Conservation (phyloP, 2,888 invertebrate genomes). For the Philhelius pedissequus region DNA sequence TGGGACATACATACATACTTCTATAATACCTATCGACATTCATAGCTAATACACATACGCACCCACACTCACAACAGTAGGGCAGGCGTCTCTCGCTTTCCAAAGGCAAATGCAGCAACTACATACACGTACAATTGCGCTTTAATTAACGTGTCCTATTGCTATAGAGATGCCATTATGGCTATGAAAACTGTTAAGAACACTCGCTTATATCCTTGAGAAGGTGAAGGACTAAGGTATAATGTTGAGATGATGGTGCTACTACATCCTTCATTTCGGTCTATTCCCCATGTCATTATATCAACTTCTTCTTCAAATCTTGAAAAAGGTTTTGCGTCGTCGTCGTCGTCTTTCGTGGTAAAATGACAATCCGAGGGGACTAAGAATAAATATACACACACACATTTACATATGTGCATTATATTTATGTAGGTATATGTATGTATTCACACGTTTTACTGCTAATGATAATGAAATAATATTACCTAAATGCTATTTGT, state of each 20-base stretch:
- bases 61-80: neutral
- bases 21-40: too few relatives aligned
- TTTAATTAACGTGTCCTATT: conserved; percentile 66
- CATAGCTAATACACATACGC: neutral
- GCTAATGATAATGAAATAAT: neutral
- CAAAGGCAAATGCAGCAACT: conserved; percentile 57
- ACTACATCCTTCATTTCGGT: neutral
- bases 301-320: conserved; percentile 2
- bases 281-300: conserved; percentile 5
- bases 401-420: neutral
- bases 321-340: neutral
- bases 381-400: neutral
- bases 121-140: conserved; percentile 45
- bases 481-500: neutral
- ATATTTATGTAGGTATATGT: neutral
- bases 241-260: conserved; percentile 13
- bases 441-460: neutral
- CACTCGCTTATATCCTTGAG: conserved; percentile 60
- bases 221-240: conserved; percentile 50
- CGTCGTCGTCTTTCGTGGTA: conserved; percentile 21
- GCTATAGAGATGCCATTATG: conserved; percentile 44
- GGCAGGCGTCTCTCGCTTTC: neutral
- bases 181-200: conserved; percentile 60
- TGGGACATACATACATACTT: too few relatives aligned
- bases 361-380: conserved; percentile 42